Evolutionary conservation across 1,140 invertebrate species (phyloP), one percentile per base, ranked within the genome.

Genomic region (Chelonus insularis): DNA sequence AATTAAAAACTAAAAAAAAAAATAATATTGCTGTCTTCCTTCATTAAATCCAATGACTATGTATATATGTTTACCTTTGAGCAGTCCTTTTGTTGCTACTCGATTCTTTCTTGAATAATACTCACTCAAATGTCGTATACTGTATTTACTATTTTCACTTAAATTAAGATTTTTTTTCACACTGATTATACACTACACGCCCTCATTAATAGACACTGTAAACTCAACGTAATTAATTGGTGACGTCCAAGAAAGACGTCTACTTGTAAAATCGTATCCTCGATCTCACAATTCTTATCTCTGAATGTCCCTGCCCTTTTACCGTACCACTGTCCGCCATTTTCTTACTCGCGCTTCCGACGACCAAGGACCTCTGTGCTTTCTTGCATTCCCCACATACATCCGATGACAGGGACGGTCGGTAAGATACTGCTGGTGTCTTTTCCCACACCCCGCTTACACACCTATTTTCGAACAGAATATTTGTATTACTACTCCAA

Each of bases 221-320:
- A 29, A 3, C 7, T 29, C 3, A 29, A 29, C 8, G 58, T 7
- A 48, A 50, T 52, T 20, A 54, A 36, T 41, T 20, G 4, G 4
- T 12, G 12, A 21, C 12, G 25, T 29, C 3, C 3, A 29, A 29
- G 25, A 29, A 4, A 29, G 7, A 29, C 25, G 25, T 29, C 25
- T 29, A 39, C 29, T 64, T 57, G 59, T 4, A 56, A 66, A 69
- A 67, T 65, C 61, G 64, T 65, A 60, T 70, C 48, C 60, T 69
- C 66, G 65, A 62, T 65, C 43, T 59, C 68, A 60, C 68, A 65
- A 63, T 65, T 67, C 68, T 69, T 64, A 71, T 66, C 68, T 65
- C 69, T 68, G 67, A 69, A 78, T 72, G 78, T 79, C 77, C 77
- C 77, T 77, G 78, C 78, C 77, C 78, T 80, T 80, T 79, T 77